Percentiles rank a stretch among this genome's conserved stretches.
phyloP scores from a whole-genome alignment of 30 jellyfish, hydroid and myxozoan genomes.

The Euphysa ruthae region DNA sequence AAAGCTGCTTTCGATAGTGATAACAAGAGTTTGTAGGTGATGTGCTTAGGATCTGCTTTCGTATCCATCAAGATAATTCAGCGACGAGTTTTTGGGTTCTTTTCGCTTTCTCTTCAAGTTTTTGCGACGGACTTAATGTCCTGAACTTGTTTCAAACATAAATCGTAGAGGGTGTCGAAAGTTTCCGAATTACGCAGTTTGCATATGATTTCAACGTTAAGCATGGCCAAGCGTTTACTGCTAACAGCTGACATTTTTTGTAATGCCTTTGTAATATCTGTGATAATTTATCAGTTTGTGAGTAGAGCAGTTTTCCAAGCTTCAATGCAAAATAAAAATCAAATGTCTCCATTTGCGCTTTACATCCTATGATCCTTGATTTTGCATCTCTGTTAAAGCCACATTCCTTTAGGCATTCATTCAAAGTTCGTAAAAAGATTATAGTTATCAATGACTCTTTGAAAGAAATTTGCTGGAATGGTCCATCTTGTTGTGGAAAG shows the following conservation, averaged over 20 bases:
- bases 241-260: conserved; percentile 36
- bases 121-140: background rate
- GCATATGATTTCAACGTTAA: conserved; percentile 24
- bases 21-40: conserved; percentile 11
- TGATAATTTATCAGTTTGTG: conserved; percentile 46
- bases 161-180: conserved; percentile 18
- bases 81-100: conserved; percentile 20
- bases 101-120: conserved; percentile 17
- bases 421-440: conserved; percentile 19
- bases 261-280: conserved; percentile 39
- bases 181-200: conserved; percentile 25
- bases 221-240: conserved; percentile 36
- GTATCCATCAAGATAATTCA: conserved; percentile 14
- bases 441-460: conserved; percentile 42
- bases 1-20: conserved; percentile 18
- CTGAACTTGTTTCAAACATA: conserved; percentile 20
- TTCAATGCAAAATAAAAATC: conserved; percentile 30
- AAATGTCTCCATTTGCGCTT: conserved; percentile 38
- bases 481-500: conserved; percentile 59
- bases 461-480: conserved; percentile 44
- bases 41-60: conserved; percentile 26
- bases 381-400: conserved; percentile 34
- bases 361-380: conserved; percentile 51
- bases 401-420: conserved; percentile 20
- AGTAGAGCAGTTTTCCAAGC: conserved; percentile 45